Percentiles rank a stretch among this genome's conserved stretches.
Evolutionary conservation across 2,888 invertebrate species (phyloP).

Genomic region (Aphodius granarius): DNA sequence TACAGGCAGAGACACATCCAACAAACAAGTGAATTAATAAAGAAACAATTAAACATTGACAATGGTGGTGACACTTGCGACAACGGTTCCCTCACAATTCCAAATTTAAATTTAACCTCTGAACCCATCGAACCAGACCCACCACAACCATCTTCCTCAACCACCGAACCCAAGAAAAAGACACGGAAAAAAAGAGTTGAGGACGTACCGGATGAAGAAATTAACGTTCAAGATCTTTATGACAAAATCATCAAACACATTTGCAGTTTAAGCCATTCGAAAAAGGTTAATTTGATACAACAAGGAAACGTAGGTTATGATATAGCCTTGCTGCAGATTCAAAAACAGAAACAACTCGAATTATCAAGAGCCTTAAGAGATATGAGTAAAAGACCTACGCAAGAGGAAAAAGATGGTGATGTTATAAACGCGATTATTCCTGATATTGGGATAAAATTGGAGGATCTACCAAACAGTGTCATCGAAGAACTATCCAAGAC

Average conservation of each 20-base stretch:
- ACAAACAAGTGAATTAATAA: conserved; percentile 45
- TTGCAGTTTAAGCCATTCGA: conserved; percentile 46
- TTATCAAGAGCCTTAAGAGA: conserved; percentile 48
- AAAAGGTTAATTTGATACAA: conserved; percentile 48
- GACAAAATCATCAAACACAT: conserved; percentile 48
- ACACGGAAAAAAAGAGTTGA: conserved; percentile 12
- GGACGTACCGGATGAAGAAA: conserved; percentile 2
- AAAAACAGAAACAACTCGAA: conserved; percentile 49
- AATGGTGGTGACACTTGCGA: conserved; percentile 15
- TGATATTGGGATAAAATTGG: conserved; percentile 50
- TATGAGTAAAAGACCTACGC: conserved; percentile 40
- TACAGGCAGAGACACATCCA: conserved; percentile 46
- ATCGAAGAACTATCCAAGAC: conserved; percentile 45
- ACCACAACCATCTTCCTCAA: not conserved
- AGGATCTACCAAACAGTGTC: conserved; percentile 47
- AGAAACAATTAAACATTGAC: conserved; percentile 30
- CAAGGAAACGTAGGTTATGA: conserved; percentile 44
- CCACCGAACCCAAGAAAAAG: not conserved
- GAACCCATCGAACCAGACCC: conserved; percentile 9
- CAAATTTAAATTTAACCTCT: not conserved
- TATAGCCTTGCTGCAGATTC: conserved; percentile 46
- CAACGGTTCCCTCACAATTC: conserved; percentile 17
- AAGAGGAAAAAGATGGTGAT: conserved; percentile 39
- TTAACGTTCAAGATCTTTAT: conserved; percentile 44
- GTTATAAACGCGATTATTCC: conserved; percentile 49